Evolutionary conservation across 2,797 vertebrate genomes (phyloP).

Genomic region (Parauchenoglanis punctatus): DNA sequence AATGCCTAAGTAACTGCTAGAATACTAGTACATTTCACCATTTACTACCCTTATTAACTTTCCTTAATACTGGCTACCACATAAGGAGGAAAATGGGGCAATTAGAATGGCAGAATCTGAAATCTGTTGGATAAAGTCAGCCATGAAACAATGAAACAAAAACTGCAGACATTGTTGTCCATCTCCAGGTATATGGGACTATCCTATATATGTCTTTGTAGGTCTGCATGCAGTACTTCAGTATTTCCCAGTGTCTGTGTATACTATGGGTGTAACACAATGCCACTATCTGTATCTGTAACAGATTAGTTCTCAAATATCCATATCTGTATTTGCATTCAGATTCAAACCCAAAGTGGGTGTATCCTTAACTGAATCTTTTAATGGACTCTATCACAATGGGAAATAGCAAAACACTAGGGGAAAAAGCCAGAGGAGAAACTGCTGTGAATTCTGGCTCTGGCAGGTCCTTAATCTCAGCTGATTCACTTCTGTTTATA

Average conservation of each 20-base stretch:
- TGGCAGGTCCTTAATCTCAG: neutral
- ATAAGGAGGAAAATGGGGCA: neutral
- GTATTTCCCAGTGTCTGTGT: neutral
- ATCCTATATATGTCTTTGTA: neutral
- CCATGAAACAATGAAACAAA: constrained; percentile 22
- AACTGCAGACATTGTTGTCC: neutral
- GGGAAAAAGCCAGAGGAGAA: neutral
- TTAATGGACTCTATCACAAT: neutral
- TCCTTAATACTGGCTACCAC: neutral
- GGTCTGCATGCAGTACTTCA: neutral
- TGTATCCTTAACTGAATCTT: neutral
- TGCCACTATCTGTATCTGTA: neutral
- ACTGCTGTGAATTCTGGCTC: neutral
- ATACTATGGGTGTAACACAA: neutral
- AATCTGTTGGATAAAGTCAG: neutral
- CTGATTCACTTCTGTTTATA: neutral
- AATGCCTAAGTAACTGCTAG: neutral
- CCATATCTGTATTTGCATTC: neutral
- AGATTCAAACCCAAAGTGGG: neutral
- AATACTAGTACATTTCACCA: neutral
- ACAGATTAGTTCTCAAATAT: neutral
- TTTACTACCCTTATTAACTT: neutral
- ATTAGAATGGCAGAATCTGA: neutral
- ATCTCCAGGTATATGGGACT: neutral
- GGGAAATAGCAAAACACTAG: neutral